These are phyloP conservation scores for Ochotona curzoniae DNA, from an alignment of 2,113 vertebrate species.

Conservation along the genomic window DNA sequence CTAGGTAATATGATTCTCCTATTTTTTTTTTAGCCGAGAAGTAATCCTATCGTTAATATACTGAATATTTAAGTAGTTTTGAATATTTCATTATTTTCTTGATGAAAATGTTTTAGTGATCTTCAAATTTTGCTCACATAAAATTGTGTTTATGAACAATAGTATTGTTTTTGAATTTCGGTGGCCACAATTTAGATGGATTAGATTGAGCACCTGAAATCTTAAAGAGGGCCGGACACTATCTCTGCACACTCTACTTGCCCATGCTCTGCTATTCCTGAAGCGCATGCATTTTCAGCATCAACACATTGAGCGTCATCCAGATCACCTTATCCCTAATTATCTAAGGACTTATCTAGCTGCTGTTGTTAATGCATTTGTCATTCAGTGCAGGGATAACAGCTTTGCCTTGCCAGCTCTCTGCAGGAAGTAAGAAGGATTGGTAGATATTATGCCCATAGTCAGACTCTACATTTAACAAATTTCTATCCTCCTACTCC, in stretches of 20 bases:
- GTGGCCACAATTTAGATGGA: neutral
- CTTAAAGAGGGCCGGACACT: neutral
- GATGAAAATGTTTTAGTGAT: neutral
- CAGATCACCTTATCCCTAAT: neutral
- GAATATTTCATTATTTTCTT: neutral
- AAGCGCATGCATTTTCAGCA: neutral
- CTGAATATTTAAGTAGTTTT: neutral
- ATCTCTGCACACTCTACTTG: neutral
- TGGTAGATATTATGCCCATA: neutral
- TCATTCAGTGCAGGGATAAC: neutral
- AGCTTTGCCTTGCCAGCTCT: neutral
- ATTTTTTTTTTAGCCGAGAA: constrained; percentile 17
- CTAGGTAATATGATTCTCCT: neutral
- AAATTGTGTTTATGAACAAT: neutral
- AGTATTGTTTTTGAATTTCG: neutral
- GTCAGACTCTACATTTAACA: neutral
- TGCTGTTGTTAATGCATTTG: neutral
- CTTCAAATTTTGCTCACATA: neutral
- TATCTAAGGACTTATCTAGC: neutral
- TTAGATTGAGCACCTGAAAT: neutral
- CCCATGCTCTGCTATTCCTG: neutral
- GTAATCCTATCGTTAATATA: neutral
- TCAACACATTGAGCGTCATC: neutral
- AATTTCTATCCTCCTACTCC: neutral
- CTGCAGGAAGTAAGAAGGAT: neutral